Percentiles rank a stretch among this genome's conserved stretches.
phyloP scores from a whole-genome alignment of 2,797 vertebrate genomes.

The Chelon auratus region DNA sequence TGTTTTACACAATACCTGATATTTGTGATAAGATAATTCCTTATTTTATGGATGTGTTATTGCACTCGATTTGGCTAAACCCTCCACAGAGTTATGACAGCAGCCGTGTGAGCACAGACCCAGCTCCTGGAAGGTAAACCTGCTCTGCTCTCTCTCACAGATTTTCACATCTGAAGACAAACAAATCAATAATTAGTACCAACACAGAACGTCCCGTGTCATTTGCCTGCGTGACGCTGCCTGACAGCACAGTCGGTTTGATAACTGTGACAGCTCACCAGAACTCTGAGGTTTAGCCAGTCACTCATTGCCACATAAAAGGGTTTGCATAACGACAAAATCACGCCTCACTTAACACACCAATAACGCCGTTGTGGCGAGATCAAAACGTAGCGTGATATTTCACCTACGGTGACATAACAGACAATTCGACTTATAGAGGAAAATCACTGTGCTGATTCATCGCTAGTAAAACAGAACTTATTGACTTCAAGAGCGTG shows the following conservation, averaged over 20 bases:
- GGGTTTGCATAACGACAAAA: slow-evolving; percentile 5
- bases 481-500: no score
- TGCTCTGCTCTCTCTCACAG: neutral
- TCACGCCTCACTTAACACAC: neutral
- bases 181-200: neutral
- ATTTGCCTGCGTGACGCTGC: neutral
- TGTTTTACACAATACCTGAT: no score
- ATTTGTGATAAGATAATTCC: no score
- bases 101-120: no score
- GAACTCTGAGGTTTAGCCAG: neutral
- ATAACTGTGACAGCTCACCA: neutral
- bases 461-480: no score
- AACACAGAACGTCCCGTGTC: neutral
- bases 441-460: neutral
- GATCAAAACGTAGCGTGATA: neutral
- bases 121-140: no score
- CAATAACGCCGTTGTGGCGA: neutral
- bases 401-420: neutral
- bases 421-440: neutral
- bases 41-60: no score
- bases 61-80: no score
- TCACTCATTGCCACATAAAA: slow-evolving; percentile 9
- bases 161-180: neutral
- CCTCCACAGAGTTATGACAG: no score
- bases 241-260: neutral